Conservation (phyloP, 1,140 invertebrate genomes). For the Ridgeia piscesae region DNA sequence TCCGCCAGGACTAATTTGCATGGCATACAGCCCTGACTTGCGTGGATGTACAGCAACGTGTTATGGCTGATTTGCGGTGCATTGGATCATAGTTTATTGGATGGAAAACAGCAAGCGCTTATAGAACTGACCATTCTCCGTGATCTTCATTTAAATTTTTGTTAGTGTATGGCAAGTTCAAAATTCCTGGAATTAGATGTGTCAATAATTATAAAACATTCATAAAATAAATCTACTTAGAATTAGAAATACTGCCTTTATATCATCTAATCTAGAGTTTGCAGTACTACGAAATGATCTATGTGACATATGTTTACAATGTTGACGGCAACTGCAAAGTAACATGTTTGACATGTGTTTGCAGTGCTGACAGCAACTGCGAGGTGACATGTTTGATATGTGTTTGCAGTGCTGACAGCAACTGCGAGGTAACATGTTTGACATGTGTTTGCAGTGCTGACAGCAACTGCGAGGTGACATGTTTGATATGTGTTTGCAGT, state of each 20-base stretch:
- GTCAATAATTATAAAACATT: too few relatives aligned
- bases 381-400: neutral
- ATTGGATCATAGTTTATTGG: neutral
- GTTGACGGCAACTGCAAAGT: too few relatives aligned
- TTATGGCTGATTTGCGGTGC: neutral
- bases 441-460: constrained; percentile 57
- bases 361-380: neutral
- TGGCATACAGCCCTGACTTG: too few relatives aligned
- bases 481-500: constrained; percentile 40
- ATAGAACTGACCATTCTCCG: neutral
- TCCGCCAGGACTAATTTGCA: too few relatives aligned
- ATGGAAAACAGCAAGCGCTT: neutral
- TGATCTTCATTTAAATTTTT: neutral
- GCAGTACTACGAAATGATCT: too few relatives aligned
- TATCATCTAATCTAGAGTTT: too few relatives aligned
- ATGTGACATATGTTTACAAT: too few relatives aligned
- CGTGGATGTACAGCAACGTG: neutral
- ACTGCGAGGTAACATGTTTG: constrained; percentile 60
- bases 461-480: constrained; percentile 63
- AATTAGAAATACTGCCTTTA: too few relatives aligned
- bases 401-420: constrained; percentile 61
- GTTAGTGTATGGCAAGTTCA: neutral
- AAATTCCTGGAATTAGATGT: neutral
- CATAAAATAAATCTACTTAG: too few relatives aligned
- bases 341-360: neutral